A percentile compares a stretch with the other conserved stretches of the same genome.
Conservation (phyloP, 2,888 invertebrate species). For the Heteropelma amictum region DNA sequence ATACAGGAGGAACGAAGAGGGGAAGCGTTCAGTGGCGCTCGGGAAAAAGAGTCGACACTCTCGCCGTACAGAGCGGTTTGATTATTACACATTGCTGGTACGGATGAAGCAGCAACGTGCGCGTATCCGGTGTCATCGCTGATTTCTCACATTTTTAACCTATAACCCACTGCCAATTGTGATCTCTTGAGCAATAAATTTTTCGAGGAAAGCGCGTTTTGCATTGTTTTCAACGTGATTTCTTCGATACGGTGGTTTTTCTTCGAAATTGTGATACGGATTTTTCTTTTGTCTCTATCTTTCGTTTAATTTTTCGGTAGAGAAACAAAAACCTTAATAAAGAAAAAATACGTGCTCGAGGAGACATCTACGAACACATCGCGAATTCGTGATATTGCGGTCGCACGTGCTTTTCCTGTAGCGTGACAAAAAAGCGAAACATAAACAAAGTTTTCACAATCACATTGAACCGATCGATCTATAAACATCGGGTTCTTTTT, state of each 20-base stretch:
- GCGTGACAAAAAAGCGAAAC: not conserved
- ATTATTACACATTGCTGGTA: slow-evolving; percentile 13
- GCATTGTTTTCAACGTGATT: not conserved
- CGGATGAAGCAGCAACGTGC: slow-evolving; percentile 22
- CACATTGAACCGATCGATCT: not conserved
- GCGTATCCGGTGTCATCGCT: slow-evolving; percentile 30
- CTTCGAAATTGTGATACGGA: not conserved
- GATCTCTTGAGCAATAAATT: not conserved
- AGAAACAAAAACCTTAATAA: too few relatives aligned
- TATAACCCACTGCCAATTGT: slow-evolving; percentile 19
- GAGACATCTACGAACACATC: too few relatives aligned
- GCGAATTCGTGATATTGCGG: too few relatives aligned
- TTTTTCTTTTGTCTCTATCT: not conserved
- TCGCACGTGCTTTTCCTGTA: not conserved
- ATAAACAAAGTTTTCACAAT: not conserved
- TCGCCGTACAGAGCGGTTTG: slow-evolving; percentile 19
- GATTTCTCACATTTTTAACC: slow-evolving; percentile 6
- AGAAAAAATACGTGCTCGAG: too few relatives aligned
- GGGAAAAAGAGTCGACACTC: slow-evolving; percentile 29
- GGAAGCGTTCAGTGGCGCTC: slow-evolving; percentile 6
- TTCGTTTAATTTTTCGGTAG: not conserved
- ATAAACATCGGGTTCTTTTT: not conserved
- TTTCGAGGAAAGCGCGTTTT: not conserved
- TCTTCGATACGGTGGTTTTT: not conserved
- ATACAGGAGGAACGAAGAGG: not conserved